Evolutionary conservation across 2,797 vertebrate species (phyloP), one percentile per base, ranked within the genome.

Genomic region (Triplophysa bombifrons): DNA sequence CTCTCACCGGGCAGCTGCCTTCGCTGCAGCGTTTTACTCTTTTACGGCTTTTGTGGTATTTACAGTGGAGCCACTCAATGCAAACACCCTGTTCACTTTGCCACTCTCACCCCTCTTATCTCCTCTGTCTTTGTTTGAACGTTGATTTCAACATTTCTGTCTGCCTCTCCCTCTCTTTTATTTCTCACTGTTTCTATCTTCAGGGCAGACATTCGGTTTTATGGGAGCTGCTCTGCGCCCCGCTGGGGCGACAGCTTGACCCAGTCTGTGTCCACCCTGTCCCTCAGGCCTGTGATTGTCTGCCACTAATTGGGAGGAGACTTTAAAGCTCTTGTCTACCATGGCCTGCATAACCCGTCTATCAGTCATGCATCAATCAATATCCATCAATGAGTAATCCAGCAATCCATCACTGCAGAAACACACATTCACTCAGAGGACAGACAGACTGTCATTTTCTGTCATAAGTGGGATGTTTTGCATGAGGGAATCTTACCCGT

Each of bases 1-100:
- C 66, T 79, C 80, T 82, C 53, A 65, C 73, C 66, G 80, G 74
- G 27, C 58, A 74, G 78, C 68, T 20, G 81, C 75, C 53, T 61
- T 81, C 51, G 12, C 55, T 56, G 50, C 56, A 60, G 72, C 72
- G 11, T 83, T 83, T 76, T 83, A 69, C 74, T 80, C 65, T 84
- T 89, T 89, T 87, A 89, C 72, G 70, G 75, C 84, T 74, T 25
- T 81, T 88, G 72, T 80, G 85, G 88, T 88, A 89, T 88, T 88
- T 88, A 89, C 83, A 87, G 82, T 86, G 87, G 86, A 87, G 86
- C 80, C 84, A 85, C 83, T 86, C 77, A 85, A 82, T 77, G 80
- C 68, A 83, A 64, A 82, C 65, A 74, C 81, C 63, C 63, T 30
- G 30, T 58, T 55, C 17, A n/a, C 82, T 69, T 74, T 72, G 75